Percentiles rank a stretch among this genome's conserved stretches.
phyloP scores from a whole-genome alignment of 2,113 vertebrate species.

The human (Homo sapiens) region DNA sequence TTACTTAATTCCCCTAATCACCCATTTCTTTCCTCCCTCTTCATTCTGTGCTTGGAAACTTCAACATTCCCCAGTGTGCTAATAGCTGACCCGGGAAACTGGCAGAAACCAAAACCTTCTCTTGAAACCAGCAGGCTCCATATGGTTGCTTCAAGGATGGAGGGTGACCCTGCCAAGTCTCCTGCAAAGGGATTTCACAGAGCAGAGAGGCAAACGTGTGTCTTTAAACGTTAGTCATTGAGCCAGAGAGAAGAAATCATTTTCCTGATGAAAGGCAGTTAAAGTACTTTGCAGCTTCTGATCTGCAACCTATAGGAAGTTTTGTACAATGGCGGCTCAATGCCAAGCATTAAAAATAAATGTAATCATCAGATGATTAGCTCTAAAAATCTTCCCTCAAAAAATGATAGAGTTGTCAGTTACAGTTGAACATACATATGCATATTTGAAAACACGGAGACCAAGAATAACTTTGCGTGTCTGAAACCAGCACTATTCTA shows the following conservation, averaged over 20 bases:
- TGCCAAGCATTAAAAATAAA: conserved; percentile 77
- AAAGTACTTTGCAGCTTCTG: conserved; percentile 61
- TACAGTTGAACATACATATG: conserved; percentile 66
- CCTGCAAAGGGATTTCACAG: conserved; percentile 71
- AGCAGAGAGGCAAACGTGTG: conserved; percentile 49
- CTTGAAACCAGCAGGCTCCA: conserved; percentile 76
- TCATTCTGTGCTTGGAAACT: conserved; percentile 61
- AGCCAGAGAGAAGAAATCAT: conserved; percentile 50
- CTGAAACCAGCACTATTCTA: conserved; percentile 63
- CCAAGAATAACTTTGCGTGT: conserved; percentile 68
- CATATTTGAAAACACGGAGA: conserved; percentile 67
- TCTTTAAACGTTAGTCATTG: conserved; percentile 71
- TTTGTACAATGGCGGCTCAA: conserved; percentile 63
- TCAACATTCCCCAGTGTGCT: conserved; percentile 60
- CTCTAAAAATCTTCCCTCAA: conserved; percentile 75
- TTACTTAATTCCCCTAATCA: conserved; percentile 71
- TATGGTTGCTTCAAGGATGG: conserved; percentile 68
- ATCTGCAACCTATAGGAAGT: conserved; percentile 70
- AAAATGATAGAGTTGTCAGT: conserved; percentile 71
- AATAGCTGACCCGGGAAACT: conserved; percentile 73
- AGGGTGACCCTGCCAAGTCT: conserved; percentile 67
- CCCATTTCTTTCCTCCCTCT: conserved; percentile 62
- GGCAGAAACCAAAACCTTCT: conserved; percentile 74
- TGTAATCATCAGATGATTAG: conserved; percentile 74
- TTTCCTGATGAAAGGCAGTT: conserved; percentile 64